Evolutionary conservation across 2,888 invertebrate species (phyloP).

Genomic region (Platycnemis pennipes): DNA sequence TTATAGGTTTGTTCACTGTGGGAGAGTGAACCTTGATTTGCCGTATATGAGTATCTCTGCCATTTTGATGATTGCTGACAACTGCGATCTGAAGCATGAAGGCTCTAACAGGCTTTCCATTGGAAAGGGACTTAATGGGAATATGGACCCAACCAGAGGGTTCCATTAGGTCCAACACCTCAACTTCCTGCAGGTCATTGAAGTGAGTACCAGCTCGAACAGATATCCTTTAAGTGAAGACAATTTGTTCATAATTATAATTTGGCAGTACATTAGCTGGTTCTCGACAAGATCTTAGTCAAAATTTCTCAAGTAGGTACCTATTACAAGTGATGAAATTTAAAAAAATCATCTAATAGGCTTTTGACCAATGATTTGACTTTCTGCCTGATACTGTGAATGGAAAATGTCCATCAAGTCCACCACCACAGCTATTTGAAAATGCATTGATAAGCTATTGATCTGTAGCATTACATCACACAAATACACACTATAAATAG

Average conservation of each 20-base stretch:
- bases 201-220: constrained; percentile 97
- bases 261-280: no score
- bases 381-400: no score
- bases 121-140: constrained; percentile 90
- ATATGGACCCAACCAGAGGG: constrained; percentile 98
- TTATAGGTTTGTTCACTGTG: constrained; percentile 77
- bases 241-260: not conserved
- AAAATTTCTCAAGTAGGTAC: no score
- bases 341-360: not conserved
- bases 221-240: constrained; percentile 84
- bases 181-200: constrained; percentile 97
- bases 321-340: no score
- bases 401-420: no score
- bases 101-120: constrained; percentile 93
- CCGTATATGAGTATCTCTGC: constrained; percentile 98
- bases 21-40: constrained; percentile 98
- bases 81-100: constrained; percentile 98
- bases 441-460: no score
- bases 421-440: no score
- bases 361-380: no score
- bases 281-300: no score
- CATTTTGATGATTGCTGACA: constrained; percentile 99
- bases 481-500: no score
- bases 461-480: no score
- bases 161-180: constrained; percentile 95